Percentiles rank a stretch among this genome's conserved stretches.
These are phyloP conservation scores for Protaetia brevitarsis DNA, from an alignment of 1,140 invertebrate species.

Conservation along the genomic window DNA sequence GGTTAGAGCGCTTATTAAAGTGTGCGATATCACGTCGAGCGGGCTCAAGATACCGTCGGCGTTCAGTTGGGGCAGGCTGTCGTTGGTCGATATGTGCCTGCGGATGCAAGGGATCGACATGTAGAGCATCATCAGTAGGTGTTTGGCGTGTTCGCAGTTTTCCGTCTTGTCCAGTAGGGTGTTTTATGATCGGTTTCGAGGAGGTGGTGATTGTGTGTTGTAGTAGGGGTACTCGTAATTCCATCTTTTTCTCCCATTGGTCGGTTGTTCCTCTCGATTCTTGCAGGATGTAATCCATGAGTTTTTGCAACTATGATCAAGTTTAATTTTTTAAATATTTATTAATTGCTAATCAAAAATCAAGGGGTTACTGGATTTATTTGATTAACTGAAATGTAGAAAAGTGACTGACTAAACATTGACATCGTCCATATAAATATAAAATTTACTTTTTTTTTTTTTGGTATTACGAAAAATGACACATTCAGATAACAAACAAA, in stretches of 20 bases:
- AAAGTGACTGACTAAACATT: no score
- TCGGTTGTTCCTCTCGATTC: conserved; percentile 58
- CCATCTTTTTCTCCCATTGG: conserved; percentile 54
- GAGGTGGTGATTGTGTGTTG: conserved; percentile 60
- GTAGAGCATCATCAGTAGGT: conserved; percentile 59
- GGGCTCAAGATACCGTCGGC: conserved; percentile 51
- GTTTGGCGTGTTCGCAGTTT: conserved; percentile 31
- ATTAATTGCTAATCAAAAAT: no score
- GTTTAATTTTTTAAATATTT: not conserved
- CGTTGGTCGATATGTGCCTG: conserved; percentile 30
- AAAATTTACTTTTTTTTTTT: no score
- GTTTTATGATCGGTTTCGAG: conserved; percentile 30
- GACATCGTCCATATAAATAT: no score
- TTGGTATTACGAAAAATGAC: no score
- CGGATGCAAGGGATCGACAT: conserved; percentile 53
- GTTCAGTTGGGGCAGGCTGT: not conserved
- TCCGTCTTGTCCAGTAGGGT: conserved; percentile 30
- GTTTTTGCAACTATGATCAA: conserved; percentile 51
- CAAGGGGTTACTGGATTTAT: no score
- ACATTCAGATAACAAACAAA: no score
- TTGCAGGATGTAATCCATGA: conserved; percentile 72
- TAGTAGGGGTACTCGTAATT: conserved; percentile 65
- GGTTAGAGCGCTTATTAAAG: conserved; percentile 72
- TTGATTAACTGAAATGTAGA: no score
- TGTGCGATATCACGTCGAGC: conserved; percentile 77